These are phyloP conservation scores for Ceratina australensis DNA, from an alignment of 1,140 invertebrate genomes.

Conservation along the genomic window DNA sequence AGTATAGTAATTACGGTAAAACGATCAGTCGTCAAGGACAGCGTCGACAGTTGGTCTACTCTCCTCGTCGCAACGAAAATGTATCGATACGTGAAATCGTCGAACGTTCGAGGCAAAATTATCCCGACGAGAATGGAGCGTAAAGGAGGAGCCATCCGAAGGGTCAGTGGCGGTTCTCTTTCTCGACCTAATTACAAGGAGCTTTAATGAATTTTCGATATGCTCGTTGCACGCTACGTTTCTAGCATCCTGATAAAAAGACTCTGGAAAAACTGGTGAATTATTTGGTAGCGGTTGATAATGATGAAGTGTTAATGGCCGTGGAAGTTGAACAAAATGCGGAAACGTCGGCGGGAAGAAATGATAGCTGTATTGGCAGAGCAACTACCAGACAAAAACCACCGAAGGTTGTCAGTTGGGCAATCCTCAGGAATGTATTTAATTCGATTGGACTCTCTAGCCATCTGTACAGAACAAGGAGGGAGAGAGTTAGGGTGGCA, in stretches of 20 bases:
- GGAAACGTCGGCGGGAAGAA: conserved; percentile 2
- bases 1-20: not conserved
- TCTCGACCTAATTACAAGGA: conserved; percentile 37
- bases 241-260: not conserved
- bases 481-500: conserved; percentile 10
- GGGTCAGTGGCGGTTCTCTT: conserved; percentile 33
- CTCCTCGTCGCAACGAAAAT: not conserved
- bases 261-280: conserved; percentile 28
- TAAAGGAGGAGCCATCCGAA: conserved; percentile 14
- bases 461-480: conserved; percentile 38
- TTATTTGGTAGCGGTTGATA: conserved; percentile 15
- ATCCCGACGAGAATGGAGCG: conserved; percentile 1
- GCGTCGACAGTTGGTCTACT: not conserved
- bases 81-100: conserved; percentile 32
- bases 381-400: conserved; percentile 55
- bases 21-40: not conserved
- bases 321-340: not conserved
- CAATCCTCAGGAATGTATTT: conserved; percentile 67
- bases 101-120: conserved; percentile 28
- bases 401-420: conserved; percentile 49
- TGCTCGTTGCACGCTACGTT: not conserved
- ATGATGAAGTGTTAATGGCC: not conserved
- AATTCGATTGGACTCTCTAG: conserved; percentile 67
- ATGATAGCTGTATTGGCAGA: conserved; percentile 38
- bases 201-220: conserved; percentile 45